Conservation (phyloP, 1,140 invertebrate species). For the Drosophila insularis region DNA sequence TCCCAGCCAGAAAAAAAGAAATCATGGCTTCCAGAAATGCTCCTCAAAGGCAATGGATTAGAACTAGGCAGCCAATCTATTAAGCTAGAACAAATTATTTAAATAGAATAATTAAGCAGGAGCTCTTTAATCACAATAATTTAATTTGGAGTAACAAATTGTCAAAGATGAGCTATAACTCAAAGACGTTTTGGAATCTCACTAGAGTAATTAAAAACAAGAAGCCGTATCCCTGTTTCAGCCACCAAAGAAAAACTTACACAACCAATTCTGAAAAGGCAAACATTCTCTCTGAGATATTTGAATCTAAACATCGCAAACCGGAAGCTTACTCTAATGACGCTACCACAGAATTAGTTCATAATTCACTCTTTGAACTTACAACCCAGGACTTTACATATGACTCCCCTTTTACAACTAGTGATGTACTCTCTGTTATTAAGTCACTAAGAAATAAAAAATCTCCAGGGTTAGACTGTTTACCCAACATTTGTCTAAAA, state of each 20-base stretch:
- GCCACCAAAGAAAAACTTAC: constrained; percentile 6
- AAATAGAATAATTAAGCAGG: constrained; percentile 12
- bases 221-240: constrained; percentile 12
- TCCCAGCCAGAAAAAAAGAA: constrained; percentile 11
- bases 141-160: constrained; percentile 15
- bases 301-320: constrained; percentile 21
- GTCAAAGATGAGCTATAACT: constrained; percentile 2
- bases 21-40: constrained; percentile 14
- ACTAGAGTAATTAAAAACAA: constrained; percentile 29
- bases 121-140: constrained; percentile 15
- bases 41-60: constrained; percentile 15
- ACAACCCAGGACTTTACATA: background rate
- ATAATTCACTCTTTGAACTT: background rate
- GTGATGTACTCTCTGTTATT: background rate
- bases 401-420: background rate
- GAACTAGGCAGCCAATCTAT: constrained; percentile 23
- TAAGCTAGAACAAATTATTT: constrained; percentile 23
- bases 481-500: background rate
- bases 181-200: constrained; percentile 21
- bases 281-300: constrained; percentile 18
- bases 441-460: background rate
- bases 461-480: background rate
- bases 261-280: constrained; percentile 12
- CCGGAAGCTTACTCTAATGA: too few relatives aligned
- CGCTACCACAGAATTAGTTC: too few relatives aligned